Evolutionary conservation across 2,797 vertebrate genomes (phyloP).

Genomic region (Australoheros facetus): DNA sequence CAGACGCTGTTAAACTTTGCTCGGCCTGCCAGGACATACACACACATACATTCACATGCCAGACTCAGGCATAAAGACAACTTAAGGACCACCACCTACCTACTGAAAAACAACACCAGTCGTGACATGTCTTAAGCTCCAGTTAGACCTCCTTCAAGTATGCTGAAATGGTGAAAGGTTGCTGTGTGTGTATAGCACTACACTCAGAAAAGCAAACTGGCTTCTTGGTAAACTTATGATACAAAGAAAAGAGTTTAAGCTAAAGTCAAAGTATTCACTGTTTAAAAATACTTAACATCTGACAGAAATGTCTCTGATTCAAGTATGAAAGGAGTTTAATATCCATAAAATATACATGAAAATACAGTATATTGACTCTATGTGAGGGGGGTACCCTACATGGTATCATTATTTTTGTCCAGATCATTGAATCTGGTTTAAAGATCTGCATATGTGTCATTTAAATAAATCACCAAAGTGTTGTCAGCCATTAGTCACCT

Average conservation of each 20-base stretch:
- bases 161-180: constrained; percentile 59
- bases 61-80: constrained; percentile 49
- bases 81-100: constrained; percentile 66
- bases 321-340: not conserved
- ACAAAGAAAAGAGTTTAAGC: not conserved
- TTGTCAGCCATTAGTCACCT: constrained; percentile 48
- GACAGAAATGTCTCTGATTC: not conserved
- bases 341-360: not conserved
- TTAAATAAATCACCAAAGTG: not conserved
- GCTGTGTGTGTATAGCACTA: not conserved
- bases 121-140: constrained; percentile 55
- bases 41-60: constrained; percentile 39
- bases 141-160: constrained; percentile 70
- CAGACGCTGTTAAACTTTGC: constrained; percentile 75
- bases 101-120: constrained; percentile 67
- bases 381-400: not conserved
- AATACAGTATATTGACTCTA: not conserved
- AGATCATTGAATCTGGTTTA: constrained; percentile 15
- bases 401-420: not conserved
- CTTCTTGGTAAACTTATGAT: not conserved
- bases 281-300: not conserved
- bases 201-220: not conserved
- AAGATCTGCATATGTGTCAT: not conserved
- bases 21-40: constrained; percentile 67
- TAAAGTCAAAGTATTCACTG: not conserved